Evolutionary conservation across 1,140 invertebrate genomes (phyloP).

Genomic region (Drosophila athabasca): DNA sequence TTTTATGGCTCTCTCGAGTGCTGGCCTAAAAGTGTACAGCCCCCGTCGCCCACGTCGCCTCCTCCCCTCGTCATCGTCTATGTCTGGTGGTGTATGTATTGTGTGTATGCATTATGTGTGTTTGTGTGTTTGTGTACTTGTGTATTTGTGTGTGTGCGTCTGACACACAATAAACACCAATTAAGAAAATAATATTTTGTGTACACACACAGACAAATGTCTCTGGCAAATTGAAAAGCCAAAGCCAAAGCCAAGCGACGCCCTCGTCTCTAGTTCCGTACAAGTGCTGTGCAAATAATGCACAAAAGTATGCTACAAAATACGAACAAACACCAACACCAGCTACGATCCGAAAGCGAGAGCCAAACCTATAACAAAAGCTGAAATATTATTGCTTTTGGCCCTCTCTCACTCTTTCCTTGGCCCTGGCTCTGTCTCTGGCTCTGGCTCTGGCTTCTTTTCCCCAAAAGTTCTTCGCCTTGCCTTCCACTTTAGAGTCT

Average conservation of each 20-base stretch:
- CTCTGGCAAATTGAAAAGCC: slow-evolving; percentile 74
- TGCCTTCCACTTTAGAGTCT: slow-evolving; percentile 18
- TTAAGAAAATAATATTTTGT: slow-evolving; percentile 82
- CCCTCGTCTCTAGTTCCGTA: slow-evolving; percentile 54
- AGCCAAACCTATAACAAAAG: slow-evolving; percentile 76
- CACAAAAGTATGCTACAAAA: slow-evolving; percentile 80
- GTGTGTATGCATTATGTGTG: slow-evolving; percentile 43
- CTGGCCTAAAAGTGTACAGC: slow-evolving; percentile 31
- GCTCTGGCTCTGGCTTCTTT: background rate
- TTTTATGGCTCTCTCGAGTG: slow-evolving; percentile 72
- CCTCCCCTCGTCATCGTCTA: slow-evolving; percentile 4
- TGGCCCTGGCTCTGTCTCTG: too few species aligned
- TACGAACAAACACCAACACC: slow-evolving; percentile 65
- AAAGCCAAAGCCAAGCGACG: slow-evolving; percentile 38
- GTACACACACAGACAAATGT: slow-evolving; percentile 65
- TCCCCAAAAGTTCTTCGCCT: slow-evolving; percentile 37
- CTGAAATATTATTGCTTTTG: slow-evolving; percentile 80
- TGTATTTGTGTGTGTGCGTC: slow-evolving; percentile 47
- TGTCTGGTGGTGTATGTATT: slow-evolving; percentile 24
- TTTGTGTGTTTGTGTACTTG: slow-evolving; percentile 7
- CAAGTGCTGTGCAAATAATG: slow-evolving; percentile 80
- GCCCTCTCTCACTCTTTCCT: slow-evolving; percentile 8
- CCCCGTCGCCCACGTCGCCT: background rate
- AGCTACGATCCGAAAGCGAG: slow-evolving; percentile 35
- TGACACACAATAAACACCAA: slow-evolving; percentile 82